Percentiles rank a stretch among this genome's conserved stretches.
phyloP scores from a whole-genome alignment of 2,888 invertebrate species.

The Imbricaverruca yamaguchii region DNA sequence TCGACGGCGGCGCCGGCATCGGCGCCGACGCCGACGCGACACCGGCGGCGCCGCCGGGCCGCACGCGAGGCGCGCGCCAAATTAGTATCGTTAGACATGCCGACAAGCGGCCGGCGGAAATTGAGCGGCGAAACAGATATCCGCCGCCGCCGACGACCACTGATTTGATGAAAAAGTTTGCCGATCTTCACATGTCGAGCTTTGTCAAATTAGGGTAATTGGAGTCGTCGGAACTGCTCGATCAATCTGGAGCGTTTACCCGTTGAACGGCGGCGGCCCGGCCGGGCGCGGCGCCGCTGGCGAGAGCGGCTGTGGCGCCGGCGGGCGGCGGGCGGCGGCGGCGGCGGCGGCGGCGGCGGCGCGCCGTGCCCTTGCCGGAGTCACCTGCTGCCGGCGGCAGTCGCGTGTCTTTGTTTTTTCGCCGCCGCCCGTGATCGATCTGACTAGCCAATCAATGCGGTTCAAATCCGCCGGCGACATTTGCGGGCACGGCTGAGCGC shows the following conservation, averaged over 20 bases:
- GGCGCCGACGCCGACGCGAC: too few species aligned
- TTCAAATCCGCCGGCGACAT: not conserved
- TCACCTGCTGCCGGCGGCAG: not conserved
- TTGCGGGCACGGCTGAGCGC: not conserved
- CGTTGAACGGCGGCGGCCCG: not conserved
- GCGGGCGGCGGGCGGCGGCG: too few species aligned
- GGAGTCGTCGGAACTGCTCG: not conserved
- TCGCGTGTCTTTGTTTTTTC: not conserved
- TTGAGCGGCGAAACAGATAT: not conserved
- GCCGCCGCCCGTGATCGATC: not conserved
- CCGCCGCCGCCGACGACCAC: not conserved
- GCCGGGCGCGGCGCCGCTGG: not conserved
- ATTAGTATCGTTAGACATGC: slow-evolving; percentile 6
- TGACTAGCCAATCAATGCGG: not conserved
- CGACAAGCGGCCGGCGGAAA: not conserved
- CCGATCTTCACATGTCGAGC: slow-evolving; percentile 6
- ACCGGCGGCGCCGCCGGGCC: not conserved
- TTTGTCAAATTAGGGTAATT: slow-evolving; percentile 18
- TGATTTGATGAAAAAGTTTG: slow-evolving; percentile 17
- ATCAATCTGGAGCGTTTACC: not conserved
- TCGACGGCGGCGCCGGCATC: too few species aligned
- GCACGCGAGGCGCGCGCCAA: not conserved
- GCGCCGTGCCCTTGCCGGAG: not conserved
- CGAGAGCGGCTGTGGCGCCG: not conserved
- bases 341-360: too few species aligned